phyloP scores from a whole-genome alignment of 2,888 invertebrate species.

The Synergus umbraculus region DNA sequence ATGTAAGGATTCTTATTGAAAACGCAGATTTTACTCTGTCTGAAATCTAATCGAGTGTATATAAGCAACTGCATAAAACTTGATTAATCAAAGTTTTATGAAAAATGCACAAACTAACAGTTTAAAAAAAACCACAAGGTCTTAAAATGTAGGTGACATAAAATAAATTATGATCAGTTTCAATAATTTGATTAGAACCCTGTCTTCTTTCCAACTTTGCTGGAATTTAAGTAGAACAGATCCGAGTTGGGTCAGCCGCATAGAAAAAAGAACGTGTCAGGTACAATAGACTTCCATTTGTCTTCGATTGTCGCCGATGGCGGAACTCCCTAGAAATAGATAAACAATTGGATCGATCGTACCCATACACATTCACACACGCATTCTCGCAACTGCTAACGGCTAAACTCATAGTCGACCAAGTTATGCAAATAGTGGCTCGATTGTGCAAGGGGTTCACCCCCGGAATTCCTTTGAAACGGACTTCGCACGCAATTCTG shows the following conservation, averaged over 20 bases:
- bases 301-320: background rate
- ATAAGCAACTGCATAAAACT: no score
- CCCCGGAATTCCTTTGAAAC: background rate
- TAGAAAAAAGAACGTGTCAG: background rate
- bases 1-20: background rate
- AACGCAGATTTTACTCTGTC: background rate
- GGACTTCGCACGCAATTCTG: background rate
- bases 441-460: background rate
- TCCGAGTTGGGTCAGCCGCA: background rate
- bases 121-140: no score
- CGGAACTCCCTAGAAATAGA: background rate
- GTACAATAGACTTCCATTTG: background rate
- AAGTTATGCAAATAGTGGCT: background rate
- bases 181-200: background rate
- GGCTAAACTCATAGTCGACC: background rate
- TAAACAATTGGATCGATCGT: background rate
- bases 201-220: background rate
- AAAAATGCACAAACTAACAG: no score
- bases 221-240: conserved; percentile 13
- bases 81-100: no score
- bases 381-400: background rate
- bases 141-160: background rate
- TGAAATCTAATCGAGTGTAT: no score
- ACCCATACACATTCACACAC: background rate
- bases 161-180: background rate